Base-by-base conservation (phyloP, 2,113 vertebrate species). In the Ivindomyrus marchei region DNA sequence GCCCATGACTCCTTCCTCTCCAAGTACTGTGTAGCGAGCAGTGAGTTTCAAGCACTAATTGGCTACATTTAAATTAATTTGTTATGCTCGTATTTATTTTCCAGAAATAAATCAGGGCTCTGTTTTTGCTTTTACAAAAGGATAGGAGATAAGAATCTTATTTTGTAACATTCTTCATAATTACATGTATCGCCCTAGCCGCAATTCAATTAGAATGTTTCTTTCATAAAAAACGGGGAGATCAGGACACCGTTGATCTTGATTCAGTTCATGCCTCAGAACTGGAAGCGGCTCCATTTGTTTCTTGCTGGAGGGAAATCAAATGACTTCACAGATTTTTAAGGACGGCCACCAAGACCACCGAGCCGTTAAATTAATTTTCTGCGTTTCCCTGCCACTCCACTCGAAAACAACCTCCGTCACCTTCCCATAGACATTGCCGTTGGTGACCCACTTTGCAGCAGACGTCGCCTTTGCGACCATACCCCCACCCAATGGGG, bases 331-430 rank as follows among this genome's bases (percentile, higher is more conserved):
- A 85, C 77, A 89, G 53, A 85, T 58, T 47, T 89, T 39, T 85
- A 85, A 85, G 83, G 83, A 85, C 58, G 89, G 42, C 53, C 49
- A 13, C 83, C 77, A 89, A 58, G 77, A 27, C 36, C 77, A 56
- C 49, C 9, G 39, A 89, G 77, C 77, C 89, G 31, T 85, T 62
- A 89, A 84, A 89, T 89, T 89, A 89, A 89, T 58, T 89, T 84
- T 62, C 80, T 85, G 89, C 80, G 8, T 45, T 62, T 80, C 27
- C 42, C 13, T 5, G 24, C 5, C 31, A 8, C 27, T 58, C 17
- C 24, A 36, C 2, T 83, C 1, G 1, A 3, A 70, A 7, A 8
- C 17, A 10, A 47, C 88, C 56, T 47, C 19, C 42, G 11, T 47
- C 62, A 70, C 42, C 24, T 70, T n/a, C 45, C 21, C 62, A 6